Conservation (phyloP, 2,113 vertebrate genomes). For the Acanthochromis polyacanthus region DNA sequence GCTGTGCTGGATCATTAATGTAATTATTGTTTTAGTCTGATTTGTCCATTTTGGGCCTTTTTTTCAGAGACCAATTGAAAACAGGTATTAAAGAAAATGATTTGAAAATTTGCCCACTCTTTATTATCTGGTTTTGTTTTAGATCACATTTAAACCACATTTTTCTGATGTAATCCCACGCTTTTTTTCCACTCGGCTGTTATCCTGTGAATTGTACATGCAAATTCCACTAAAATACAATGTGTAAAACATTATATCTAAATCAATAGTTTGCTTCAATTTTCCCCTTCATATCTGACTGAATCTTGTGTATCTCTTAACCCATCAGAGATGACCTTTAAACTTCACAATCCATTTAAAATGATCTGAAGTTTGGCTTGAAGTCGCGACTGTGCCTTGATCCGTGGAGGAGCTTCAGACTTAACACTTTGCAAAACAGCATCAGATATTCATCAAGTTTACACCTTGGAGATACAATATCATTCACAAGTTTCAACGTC, state of each 20-base stretch:
- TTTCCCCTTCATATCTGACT: constrained; percentile 10
- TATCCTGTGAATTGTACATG: neutral
- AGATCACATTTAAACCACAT: too few relatives aligned
- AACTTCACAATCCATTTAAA: constrained; percentile 42
- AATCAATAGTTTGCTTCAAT: constrained; percentile 10
- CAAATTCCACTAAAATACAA: neutral
- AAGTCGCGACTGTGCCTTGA: constrained; percentile 43
- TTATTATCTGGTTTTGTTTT: too few relatives aligned
- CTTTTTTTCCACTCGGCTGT: neutral
- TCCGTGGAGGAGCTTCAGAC: constrained; percentile 46
- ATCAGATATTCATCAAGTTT: constrained; percentile 71
- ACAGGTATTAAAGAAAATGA: too few relatives aligned
- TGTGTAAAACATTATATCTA: constrained; percentile 3
- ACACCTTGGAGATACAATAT: constrained; percentile 72
- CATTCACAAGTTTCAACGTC: constrained; percentile 54
- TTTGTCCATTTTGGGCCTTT: neutral
- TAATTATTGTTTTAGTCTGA: neutral
- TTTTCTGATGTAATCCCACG: neutral
- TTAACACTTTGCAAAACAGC: constrained; percentile 70
- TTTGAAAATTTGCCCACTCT: too few relatives aligned
- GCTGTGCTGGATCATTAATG: neutral
- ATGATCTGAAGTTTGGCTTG: constrained; percentile 34
- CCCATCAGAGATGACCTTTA: constrained; percentile 26
- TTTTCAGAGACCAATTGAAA: neutral
- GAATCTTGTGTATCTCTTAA: constrained; percentile 2